Evolutionary conservation across 2,113 vertebrate species (phyloP).

Genomic region (Cyprinus carpio): DNA sequence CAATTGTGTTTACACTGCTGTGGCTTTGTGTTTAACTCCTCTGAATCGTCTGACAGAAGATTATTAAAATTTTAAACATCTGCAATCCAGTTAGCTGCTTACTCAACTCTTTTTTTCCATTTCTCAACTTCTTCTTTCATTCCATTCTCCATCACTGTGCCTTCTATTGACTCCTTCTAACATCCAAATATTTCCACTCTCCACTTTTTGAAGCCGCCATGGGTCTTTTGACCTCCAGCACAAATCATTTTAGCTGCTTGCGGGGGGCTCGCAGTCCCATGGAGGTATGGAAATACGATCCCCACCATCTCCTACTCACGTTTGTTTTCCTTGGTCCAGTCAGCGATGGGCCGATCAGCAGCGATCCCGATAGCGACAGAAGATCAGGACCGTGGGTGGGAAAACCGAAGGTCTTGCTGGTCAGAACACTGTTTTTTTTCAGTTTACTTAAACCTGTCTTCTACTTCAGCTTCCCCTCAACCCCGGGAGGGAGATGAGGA

Average conservation of each 20-base stretch:
- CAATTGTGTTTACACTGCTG: slow-evolving; percentile 35
- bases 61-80: slow-evolving; percentile 44
- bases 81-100: slow-evolving; percentile 44
- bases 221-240: slow-evolving; percentile 90
- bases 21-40: slow-evolving; percentile 37
- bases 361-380: slow-evolving; percentile 65
- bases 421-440: slow-evolving; percentile 63
- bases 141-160: slow-evolving; percentile 62
- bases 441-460: slow-evolving; percentile 65
- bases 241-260: slow-evolving; percentile 89
- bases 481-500: slow-evolving; percentile 54
- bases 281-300: slow-evolving; percentile 88
- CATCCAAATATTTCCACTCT: slow-evolving; percentile 86
- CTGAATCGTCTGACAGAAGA: slow-evolving; percentile 18
- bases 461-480: slow-evolving; percentile 31
- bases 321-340: slow-evolving; percentile 84
- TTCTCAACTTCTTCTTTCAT: slow-evolving; percentile 58
- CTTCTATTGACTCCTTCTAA: slow-evolving; percentile 62
- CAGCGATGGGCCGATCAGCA: slow-evolving; percentile 77
- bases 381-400: slow-evolving; percentile 22
- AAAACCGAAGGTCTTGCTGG: slow-evolving; percentile 53
- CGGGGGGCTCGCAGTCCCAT: slow-evolving; percentile 71
- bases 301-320: slow-evolving; percentile 75
- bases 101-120: slow-evolving; percentile 40
- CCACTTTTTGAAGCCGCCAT: slow-evolving; percentile 86